Evolutionary conservation across 2,888 invertebrate species (phyloP).

Genomic region (Helleia helle): DNA sequence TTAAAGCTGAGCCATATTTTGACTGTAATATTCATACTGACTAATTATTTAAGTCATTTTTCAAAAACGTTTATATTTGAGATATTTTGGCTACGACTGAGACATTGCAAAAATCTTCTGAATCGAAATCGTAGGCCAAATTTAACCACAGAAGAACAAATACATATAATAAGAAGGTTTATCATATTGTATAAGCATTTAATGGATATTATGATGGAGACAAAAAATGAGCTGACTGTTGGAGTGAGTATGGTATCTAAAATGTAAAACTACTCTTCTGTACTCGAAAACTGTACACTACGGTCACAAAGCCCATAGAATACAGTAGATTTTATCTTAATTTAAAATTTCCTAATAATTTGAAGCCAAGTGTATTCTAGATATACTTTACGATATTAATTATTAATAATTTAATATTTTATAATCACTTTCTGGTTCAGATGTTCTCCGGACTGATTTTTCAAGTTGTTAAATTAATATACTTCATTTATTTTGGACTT

Average conservation of each 20-base stretch:
- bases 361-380: too few relatives aligned
- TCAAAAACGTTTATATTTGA: neutral
- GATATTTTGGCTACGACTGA: neutral
- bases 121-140: neutral
- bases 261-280: too few relatives aligned
- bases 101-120: neutral
- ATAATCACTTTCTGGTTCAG: constrained; percentile 3
- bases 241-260: neutral
- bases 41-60: neutral
- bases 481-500: too few relatives aligned
- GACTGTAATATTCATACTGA: neutral
- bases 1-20: too few relatives aligned
- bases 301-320: too few relatives aligned
- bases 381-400: too few relatives aligned
- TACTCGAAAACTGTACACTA: too few relatives aligned
- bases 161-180: neutral
- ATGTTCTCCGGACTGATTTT: neutral
- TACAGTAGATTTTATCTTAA: too few relatives aligned
- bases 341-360: too few relatives aligned
- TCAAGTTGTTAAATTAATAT: neutral
- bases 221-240: neutral
- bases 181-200: neutral
- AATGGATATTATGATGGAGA: neutral
- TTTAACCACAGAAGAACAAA: neutral
- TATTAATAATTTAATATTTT: too few relatives aligned